Conservation (phyloP, 1,140 invertebrate species). For the Papilio polytes region DNA sequence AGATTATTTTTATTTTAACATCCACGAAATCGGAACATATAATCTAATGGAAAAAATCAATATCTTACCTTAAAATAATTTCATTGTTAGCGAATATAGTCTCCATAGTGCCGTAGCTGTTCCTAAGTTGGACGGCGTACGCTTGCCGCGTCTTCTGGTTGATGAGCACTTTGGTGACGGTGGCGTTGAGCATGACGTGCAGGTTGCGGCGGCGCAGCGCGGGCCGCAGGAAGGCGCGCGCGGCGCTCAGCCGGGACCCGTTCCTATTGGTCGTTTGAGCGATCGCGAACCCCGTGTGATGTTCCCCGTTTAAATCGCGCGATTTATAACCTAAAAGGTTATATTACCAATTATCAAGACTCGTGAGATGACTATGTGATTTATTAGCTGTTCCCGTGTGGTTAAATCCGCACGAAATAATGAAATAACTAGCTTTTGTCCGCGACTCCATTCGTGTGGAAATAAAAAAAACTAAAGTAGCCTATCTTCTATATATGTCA, state of each 20-base stretch:
- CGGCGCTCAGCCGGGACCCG: conserved; percentile 92
- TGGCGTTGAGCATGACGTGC: conserved; percentile 91
- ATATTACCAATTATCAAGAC: not conserved
- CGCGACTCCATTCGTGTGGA: too few relatives aligned
- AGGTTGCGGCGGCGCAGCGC: conserved; percentile 89
- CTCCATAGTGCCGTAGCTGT: conserved; percentile 86
- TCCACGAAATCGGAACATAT: too few relatives aligned
- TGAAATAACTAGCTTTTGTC: too few relatives aligned
- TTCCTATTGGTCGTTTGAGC: conserved; percentile 95
- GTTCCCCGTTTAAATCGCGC: conserved; percentile 93
- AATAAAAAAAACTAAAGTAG: too few relatives aligned
- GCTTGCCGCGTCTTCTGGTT: conserved; percentile 84
- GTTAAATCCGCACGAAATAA: too few relatives aligned
- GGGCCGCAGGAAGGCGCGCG: conserved; percentile 93
- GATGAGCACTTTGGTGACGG: conserved; percentile 87
- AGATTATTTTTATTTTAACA: too few relatives aligned
- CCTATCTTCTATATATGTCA: too few relatives aligned
- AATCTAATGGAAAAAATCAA: not conserved
- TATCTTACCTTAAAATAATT: conserved; percentile 82
- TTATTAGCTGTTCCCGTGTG: too few relatives aligned
- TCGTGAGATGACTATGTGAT: too few relatives aligned
- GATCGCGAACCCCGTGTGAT: conserved; percentile 91
- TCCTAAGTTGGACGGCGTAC: conserved; percentile 84
- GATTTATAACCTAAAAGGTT: conserved; percentile 89
- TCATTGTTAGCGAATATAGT: conserved; percentile 86